These are phyloP conservation scores for Lucilia sericata DNA, from an alignment of 1,140 invertebrate genomes.

Conservation along the genomic window DNA sequence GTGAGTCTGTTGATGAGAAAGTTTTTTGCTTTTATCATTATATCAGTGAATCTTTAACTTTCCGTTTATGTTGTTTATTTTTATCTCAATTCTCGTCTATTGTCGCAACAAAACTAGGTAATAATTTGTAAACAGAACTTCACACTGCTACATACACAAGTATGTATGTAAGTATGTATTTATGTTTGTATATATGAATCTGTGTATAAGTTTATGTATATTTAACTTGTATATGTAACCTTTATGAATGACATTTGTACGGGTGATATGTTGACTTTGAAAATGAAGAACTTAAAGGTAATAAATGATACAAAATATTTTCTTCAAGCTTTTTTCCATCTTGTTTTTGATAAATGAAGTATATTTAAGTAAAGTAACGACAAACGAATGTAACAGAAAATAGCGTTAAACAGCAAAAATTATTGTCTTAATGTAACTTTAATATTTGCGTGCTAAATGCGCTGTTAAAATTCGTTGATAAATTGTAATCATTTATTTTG, in stretches of 20 bases:
- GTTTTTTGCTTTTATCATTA: not conserved
- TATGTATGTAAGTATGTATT: not conserved
- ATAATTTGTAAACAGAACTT: not conserved
- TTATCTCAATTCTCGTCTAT: not conserved
- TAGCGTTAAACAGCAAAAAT: not conserved
- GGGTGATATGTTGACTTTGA: conserved; percentile 40
- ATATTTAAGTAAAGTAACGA: not conserved
- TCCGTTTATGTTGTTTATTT: not conserved
- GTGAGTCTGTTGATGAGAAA: not conserved
- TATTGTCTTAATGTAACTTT: not conserved
- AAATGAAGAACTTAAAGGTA: conserved; percentile 34
- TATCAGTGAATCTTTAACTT: not conserved
- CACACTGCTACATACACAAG: not conserved
- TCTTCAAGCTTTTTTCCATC: not conserved
- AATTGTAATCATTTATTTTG: no score
- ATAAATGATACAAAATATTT: conserved; percentile 3
- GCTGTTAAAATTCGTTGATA: not conserved
- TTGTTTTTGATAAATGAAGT: not conserved
- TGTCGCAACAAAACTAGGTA: not conserved
- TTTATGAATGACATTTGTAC: conserved; percentile 34
- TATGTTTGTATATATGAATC: not conserved
- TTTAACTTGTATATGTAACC: conserved; percentile 2
- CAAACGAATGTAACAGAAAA: not conserved
- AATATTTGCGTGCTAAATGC: not conserved
- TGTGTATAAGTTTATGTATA: not conserved